A percentile compares a stretch with the other conserved stretches of the same genome.
Conservation (phyloP, 2,113 vertebrate genomes). For the Carassius carassius region DNA sequence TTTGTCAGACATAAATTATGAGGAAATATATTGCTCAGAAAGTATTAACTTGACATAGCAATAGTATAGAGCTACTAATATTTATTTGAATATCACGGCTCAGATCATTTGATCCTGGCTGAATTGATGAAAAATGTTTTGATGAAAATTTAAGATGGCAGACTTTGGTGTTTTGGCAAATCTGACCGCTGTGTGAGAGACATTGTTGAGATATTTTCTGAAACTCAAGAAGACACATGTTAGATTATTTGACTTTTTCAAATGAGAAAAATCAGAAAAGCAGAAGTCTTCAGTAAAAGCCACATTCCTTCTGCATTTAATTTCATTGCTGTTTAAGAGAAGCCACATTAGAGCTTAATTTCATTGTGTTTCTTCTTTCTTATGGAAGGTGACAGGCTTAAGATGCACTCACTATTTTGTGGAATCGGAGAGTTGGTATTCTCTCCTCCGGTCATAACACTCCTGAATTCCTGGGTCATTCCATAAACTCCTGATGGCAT, state of each 20-base stretch:
- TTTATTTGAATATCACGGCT: background rate
- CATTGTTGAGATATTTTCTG: background rate
- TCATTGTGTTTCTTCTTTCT: background rate
- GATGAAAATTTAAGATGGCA: background rate
- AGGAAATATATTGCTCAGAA: background rate
- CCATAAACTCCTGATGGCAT: constrained; percentile 85
- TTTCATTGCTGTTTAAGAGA: background rate
- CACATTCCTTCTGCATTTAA: background rate
- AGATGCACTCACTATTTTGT: constrained; percentile 82
- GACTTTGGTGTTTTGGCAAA: background rate
- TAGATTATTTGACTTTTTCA: background rate
- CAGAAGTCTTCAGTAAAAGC: background rate
- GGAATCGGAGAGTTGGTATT: constrained; percentile 86
- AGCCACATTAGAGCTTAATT: background rate
- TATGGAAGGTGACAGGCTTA: constrained; percentile 29
- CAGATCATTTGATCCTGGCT: background rate
- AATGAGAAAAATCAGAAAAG: background rate
- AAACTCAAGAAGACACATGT: background rate
- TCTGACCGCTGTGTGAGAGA: background rate
- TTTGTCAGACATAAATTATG: background rate
- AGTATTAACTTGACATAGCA: background rate
- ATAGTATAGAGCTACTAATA: background rate
- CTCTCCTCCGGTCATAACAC: constrained; percentile 79
- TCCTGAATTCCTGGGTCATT: constrained; percentile 83
- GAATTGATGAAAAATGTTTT: background rate